Evolutionary conservation across 2,888 invertebrate genomes (phyloP), one percentile per base, ranked within the genome.

Genomic region (Pheosia tremula): DNA sequence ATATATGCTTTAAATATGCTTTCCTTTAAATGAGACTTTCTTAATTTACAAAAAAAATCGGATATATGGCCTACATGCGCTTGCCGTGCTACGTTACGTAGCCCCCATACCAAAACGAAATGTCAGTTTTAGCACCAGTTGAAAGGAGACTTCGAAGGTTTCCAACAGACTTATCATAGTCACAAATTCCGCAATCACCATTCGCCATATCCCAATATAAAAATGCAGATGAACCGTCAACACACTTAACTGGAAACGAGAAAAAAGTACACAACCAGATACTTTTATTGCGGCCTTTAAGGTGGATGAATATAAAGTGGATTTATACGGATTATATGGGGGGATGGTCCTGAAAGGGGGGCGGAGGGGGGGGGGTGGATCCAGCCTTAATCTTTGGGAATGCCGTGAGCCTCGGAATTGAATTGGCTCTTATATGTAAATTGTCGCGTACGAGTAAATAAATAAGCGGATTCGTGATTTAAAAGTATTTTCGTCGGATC

Each of bases 251-350:
- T 75, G 70, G 63, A 61, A 69, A 72, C 72, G 72, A 72, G 75
- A 74, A 83, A 83, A 84, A 84, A 85, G 81, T 83, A 85, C 82
- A 84, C 55, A 55, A 39, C 85, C 80, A 86, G 86, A 85, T 86
- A 85, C 85, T 90, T 92, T 92, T 91, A 92, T 91, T 88, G 87
- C 84, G 83, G 89, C 86, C 88, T 90, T 92, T 91, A 92, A 93
- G 91, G 92, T 93, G 92, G 92, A 93, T 93, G 91, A 92, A 90
- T 90, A 91, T 92, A 92, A 92, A 93, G 85, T 88, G 90, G 92
- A 92, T 91, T 92, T 90, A 89, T 89, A 84, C 74, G 90, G 91
- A 92, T 92, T 92, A 92, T 89, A 86, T 83, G 84, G 84, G 80
- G 84, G 80, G 84, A 86, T 84, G 87, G 87, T 83, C 86, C 81